phyloP scores from a whole-genome alignment of 1,140 invertebrate genomes.

The Colletes latitarsis region DNA sequence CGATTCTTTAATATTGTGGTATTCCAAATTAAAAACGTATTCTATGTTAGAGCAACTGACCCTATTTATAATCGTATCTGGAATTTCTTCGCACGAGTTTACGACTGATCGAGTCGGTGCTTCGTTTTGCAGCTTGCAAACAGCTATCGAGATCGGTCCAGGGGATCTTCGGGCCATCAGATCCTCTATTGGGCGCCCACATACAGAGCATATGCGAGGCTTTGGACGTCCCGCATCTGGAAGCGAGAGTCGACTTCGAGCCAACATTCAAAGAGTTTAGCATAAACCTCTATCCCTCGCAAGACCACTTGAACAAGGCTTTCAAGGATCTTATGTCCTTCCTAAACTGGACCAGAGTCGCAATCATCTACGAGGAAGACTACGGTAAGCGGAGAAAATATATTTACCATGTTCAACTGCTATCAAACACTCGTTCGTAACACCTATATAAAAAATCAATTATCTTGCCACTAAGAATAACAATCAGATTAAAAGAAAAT shows the following conservation, averaged over 20 bases:
- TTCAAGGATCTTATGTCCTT: conserved; percentile 93
- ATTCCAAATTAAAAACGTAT: too few relatives aligned
- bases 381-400: conserved; percentile 83
- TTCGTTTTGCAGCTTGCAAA: conserved; percentile 87
- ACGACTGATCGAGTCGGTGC: background rate
- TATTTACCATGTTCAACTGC: background rate
- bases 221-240: conserved; percentile 93
- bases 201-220: conserved; percentile 95
- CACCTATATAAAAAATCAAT: too few relatives aligned
- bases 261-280: conserved; percentile 88
- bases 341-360: conserved; percentile 96
- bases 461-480: too few relatives aligned
- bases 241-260: conserved; percentile 88
- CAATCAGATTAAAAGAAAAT: too few relatives aligned
- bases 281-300: conserved; percentile 94
- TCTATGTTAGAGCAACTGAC: too few relatives aligned
- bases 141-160: conserved; percentile 93
- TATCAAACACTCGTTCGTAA: background rate
- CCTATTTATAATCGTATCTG: too few relatives aligned
- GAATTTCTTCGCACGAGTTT: background rate
- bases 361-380: conserved; percentile 95
- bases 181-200: conserved; percentile 90
- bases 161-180: conserved; percentile 94
- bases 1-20: too few relatives aligned
- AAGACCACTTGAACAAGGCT: conserved; percentile 90